Conservation (phyloP, 1,140 invertebrate genomes). For the Diploscapter pachys region DNA sequence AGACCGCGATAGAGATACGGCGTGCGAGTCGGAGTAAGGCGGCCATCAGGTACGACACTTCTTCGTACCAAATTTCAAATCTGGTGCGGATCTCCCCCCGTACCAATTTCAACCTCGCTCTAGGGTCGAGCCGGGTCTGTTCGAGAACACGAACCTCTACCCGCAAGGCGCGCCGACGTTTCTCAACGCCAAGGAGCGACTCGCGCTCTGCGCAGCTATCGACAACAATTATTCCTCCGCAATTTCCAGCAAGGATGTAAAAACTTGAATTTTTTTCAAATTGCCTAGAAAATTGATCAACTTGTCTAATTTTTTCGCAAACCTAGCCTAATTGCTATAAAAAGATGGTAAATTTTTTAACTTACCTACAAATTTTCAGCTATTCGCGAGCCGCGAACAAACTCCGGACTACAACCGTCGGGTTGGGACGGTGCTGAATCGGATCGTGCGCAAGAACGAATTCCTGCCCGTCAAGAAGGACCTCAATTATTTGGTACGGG, state of each 20-base stretch:
- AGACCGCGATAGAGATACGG: constrained; percentile 69
- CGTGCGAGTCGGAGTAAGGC: not conserved
- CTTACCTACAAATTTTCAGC: not conserved
- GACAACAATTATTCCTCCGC: constrained; percentile 4
- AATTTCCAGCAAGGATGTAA: not conserved
- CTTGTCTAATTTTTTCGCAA: not conserved
- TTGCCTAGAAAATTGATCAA: not conserved
- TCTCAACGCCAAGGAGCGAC: constrained; percentile 10
- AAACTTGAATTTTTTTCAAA: not conserved
- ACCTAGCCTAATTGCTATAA: constrained; percentile 9
- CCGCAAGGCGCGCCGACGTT: constrained; percentile 4
- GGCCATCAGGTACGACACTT: not conserved
- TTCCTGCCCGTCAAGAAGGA: constrained; percentile 6
- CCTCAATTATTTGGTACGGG: constrained; percentile 26
- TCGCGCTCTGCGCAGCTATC: constrained; percentile 15
- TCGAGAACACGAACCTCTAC: constrained; percentile 71
- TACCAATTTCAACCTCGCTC: not conserved
- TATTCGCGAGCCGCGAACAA: constrained; percentile 22
- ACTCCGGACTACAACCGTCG: constrained; percentile 35
- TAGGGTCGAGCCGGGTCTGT: constrained; percentile 80
- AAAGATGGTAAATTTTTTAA: constrained; percentile 6
- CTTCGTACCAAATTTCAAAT: too few relatives aligned
- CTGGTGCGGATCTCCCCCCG: not conserved
- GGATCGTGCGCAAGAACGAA: constrained; percentile 27
- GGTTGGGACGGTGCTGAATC: constrained; percentile 27